Evolutionary conservation across 2,888 invertebrate genomes (phyloP).

Genomic region (Hypomecis punctinalis): DNA sequence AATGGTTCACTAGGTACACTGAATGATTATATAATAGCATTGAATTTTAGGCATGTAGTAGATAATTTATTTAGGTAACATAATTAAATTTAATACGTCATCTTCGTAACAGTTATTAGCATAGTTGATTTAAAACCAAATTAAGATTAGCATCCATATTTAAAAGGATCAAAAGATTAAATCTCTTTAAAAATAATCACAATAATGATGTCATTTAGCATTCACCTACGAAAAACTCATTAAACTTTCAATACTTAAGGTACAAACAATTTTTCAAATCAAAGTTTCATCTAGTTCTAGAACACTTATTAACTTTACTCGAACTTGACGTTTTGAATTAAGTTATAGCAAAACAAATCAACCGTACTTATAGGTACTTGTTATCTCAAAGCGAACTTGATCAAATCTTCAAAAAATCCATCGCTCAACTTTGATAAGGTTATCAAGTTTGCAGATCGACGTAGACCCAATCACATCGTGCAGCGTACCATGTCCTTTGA

Average conservation of each 20-base stretch:
- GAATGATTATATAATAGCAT: background rate
- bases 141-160: too few relatives aligned
- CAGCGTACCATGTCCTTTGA: conserved; percentile 24
- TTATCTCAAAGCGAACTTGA: conserved; percentile 14
- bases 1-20: conserved; percentile 6
- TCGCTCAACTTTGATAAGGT: conserved; percentile 22
- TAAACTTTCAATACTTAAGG: conserved; percentile 8
- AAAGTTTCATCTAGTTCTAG: conserved; percentile 10
- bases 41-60: too few relatives aligned
- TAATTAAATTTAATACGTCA: too few relatives aligned
- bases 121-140: too few relatives aligned
- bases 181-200: too few relatives aligned
- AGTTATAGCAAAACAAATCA: conserved; percentile 10
- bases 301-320: conserved; percentile 1
- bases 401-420: conserved; percentile 23
- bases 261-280: conserved; percentile 5
- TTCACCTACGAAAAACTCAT: background rate
- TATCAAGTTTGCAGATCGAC: conserved; percentile 18
- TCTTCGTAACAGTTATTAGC: too few relatives aligned
- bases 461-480: conserved; percentile 21
- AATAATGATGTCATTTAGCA: background rate
- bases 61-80: too few relatives aligned
- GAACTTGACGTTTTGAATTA: conserved; percentile 3
- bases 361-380: conserved; percentile 18
- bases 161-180: too few relatives aligned